Conservation (phyloP, 2,888 invertebrate species). For the Pyrocoelia pectoralis region DNA sequence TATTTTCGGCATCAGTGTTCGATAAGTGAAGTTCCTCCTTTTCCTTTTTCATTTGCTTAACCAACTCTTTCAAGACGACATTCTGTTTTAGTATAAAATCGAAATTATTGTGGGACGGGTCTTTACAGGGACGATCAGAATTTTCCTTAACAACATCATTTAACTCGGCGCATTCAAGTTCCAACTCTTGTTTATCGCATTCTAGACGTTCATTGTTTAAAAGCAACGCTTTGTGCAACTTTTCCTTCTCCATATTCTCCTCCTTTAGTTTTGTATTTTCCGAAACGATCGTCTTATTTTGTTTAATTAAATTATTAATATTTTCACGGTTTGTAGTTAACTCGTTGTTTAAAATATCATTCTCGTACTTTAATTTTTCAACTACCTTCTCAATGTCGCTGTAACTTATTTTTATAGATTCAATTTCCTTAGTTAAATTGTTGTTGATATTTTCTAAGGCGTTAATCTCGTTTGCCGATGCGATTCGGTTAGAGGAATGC, state of each 20-base stretch:
- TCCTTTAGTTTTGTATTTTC: slow-evolving; percentile 19
- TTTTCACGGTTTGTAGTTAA: slow-evolving; percentile 17
- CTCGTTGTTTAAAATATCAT: slow-evolving; percentile 17
- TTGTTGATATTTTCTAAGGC: slow-evolving; percentile 17
- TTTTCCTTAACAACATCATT: slow-evolving; percentile 12
- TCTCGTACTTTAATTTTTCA: slow-evolving; percentile 15
- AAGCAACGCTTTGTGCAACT: slow-evolving; percentile 20
- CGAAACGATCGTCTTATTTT: slow-evolving; percentile 19
- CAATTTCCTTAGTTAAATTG: slow-evolving; percentile 28
- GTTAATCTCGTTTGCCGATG: slow-evolving; percentile 31
- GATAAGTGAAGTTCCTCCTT: slow-evolving; percentile 6
- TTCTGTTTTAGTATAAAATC: slow-evolving; percentile 38
- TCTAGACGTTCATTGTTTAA: slow-evolving; percentile 19
- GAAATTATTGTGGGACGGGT: slow-evolving; percentile 30
- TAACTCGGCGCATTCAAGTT: slow-evolving; percentile 19
- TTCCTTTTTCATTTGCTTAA: slow-evolving; percentile 41
- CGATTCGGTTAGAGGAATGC: not conserved
- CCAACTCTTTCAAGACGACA: slow-evolving; percentile 39
- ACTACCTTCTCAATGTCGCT: not conserved
- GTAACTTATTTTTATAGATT: slow-evolving; percentile 15
- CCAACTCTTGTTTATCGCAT: slow-evolving; percentile 17
- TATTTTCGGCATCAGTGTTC: not conserved
- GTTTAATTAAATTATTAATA: slow-evolving; percentile 26
- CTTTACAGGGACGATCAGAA: slow-evolving; percentile 10
- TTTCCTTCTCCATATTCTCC: slow-evolving; percentile 18